phyloP scores from a whole-genome alignment of 2,797 vertebrate genomes.

The Acropternis orthonyx region DNA sequence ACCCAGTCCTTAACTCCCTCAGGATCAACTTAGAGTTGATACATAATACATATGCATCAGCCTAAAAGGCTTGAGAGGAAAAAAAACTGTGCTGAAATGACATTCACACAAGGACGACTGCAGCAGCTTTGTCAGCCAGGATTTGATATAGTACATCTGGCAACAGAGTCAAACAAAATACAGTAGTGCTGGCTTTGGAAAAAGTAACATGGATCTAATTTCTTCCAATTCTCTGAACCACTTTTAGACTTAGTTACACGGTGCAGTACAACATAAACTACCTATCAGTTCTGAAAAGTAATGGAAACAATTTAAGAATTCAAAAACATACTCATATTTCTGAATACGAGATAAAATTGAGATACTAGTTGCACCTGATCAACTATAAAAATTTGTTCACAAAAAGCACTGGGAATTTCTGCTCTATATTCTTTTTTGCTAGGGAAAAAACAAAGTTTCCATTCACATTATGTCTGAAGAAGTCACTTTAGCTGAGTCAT shows the following conservation, averaged over 20 bases:
- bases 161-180: slow-evolving; percentile 25
- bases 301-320: slow-evolving; percentile 14
- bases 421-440: background rate
- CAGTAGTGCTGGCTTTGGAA: background rate
- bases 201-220: slow-evolving; percentile 11
- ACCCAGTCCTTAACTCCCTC: background rate
- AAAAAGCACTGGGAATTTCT: background rate
- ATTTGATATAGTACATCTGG: slow-evolving; percentile 16
- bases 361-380: background rate
- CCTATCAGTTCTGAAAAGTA: background rate
- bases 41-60: slow-evolving; percentile 51
- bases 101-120: slow-evolving; percentile 56
- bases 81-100: slow-evolving; percentile 14
- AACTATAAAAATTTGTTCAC: background rate
- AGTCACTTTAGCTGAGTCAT: background rate
- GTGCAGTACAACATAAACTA: slow-evolving; percentile 19
- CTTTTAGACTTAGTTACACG: background rate
- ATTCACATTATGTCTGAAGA: background rate
- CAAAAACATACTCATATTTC: background rate
- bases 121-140: slow-evolving; percentile 32
- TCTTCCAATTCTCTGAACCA: background rate
- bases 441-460: background rate
- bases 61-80: background rate
- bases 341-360: background rate
- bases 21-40: slow-evolving; percentile 18